Conservation (phyloP, 2,888 invertebrate genomes). For the Xylota sylvarum region DNA sequence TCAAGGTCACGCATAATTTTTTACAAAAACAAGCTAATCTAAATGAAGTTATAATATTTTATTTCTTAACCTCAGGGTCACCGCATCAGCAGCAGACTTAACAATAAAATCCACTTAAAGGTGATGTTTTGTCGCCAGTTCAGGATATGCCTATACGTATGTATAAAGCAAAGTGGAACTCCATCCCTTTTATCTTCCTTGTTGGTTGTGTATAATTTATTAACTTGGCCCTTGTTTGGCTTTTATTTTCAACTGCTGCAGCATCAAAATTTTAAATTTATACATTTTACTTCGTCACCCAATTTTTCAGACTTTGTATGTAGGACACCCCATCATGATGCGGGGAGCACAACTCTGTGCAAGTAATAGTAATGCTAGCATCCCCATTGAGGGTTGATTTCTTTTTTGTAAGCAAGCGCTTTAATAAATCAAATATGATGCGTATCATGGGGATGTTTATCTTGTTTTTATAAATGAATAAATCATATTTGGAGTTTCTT, state of each 20-base stretch:
- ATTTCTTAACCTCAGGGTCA: slow-evolving; percentile 24
- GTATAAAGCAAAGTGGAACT: background rate
- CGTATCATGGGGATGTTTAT: slow-evolving; percentile 27
- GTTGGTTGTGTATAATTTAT: slow-evolving; percentile 58
- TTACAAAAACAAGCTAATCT: background rate
- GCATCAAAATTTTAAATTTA: slow-evolving; percentile 27
- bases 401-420: slow-evolving; percentile 5
- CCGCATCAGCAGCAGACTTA: slow-evolving; percentile 3
- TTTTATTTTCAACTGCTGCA: slow-evolving; percentile 9
- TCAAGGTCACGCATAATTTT: slow-evolving; percentile 7
- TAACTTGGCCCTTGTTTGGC: slow-evolving; percentile 49
- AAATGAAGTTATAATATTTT: slow-evolving; percentile 16
- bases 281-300: slow-evolving; percentile 39
- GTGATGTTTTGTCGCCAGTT: slow-evolving; percentile 4
- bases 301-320: slow-evolving; percentile 28
- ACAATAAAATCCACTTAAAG: background rate
- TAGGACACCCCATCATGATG: slow-evolving; percentile 17
- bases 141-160: background rate
- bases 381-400: slow-evolving; percentile 6
- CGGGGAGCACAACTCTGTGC: background rate
- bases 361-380: background rate
- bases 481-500: slow-evolving; percentile 9
- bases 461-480: slow-evolving; percentile 32
- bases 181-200: slow-evolving; percentile 37
- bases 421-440: slow-evolving; percentile 43